phyloP scores from a whole-genome alignment of 2,797 vertebrate genomes.

The Melanotaenia parkinsoni region DNA sequence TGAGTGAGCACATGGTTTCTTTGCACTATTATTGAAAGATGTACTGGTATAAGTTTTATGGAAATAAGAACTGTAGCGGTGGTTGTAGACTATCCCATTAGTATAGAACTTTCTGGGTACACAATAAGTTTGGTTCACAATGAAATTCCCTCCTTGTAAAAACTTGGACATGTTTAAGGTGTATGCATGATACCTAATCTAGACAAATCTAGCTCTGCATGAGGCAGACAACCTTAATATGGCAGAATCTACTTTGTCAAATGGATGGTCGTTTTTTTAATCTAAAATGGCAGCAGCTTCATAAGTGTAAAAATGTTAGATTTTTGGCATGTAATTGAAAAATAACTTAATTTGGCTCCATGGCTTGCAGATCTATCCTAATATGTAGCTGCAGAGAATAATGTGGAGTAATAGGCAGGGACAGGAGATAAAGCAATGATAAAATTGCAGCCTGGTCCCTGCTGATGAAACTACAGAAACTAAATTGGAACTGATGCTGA shows the following conservation, averaged over 20 bases:
- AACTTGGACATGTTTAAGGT: too few species aligned
- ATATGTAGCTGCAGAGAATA: background rate
- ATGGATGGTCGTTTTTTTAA: background rate
- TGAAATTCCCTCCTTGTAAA: too few species aligned
- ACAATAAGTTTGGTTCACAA: too few species aligned
- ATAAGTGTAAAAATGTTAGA: background rate
- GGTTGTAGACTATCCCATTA: too few species aligned
- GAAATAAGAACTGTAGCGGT: too few species aligned
- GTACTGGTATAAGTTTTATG: too few species aligned
- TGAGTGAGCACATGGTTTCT: too few species aligned
- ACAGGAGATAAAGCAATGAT: constrained; percentile 14
- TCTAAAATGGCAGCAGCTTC: background rate
- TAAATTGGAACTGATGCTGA: constrained; percentile 39
- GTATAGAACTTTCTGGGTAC: too few species aligned
- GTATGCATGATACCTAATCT: background rate
- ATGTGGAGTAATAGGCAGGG: background rate
- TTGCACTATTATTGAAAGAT: too few species aligned
- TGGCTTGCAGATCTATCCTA: background rate
- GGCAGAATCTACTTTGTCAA: background rate
- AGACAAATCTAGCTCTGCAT: background rate
- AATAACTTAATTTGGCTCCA: background rate
- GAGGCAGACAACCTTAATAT: background rate
- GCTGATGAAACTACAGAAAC: constrained; percentile 26
- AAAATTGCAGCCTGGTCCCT: constrained; percentile 10
- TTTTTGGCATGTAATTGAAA: background rate